Evolutionary conservation across 2,113 vertebrate species (phyloP).

Genomic region (Haemorhous mexicanus): DNA sequence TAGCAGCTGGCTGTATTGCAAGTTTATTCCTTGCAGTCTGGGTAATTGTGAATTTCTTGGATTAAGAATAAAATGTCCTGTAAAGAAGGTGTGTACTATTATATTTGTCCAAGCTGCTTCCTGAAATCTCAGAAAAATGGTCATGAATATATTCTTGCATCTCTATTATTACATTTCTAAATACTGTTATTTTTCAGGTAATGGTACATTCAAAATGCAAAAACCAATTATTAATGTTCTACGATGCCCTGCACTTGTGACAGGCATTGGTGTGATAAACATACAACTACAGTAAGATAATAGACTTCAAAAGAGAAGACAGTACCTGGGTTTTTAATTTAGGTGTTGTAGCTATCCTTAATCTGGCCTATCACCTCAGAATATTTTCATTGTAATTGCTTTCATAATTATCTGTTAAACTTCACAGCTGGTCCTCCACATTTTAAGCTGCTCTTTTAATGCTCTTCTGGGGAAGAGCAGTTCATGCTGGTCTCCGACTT

Average conservation of each 20-base stretch:
- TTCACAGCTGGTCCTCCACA: not conserved
- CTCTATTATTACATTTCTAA: not conserved
- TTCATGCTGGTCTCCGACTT: not conserved
- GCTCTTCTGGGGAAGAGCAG: not conserved
- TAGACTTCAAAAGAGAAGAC: not conserved
- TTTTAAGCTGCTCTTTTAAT: not conserved
- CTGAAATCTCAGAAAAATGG: not conserved
- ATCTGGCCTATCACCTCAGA: not conserved
- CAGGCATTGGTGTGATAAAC: not conserved
- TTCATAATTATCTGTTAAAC: not conserved
- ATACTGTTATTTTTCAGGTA: not conserved
- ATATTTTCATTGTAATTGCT: not conserved
- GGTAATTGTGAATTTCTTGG: not conserved
- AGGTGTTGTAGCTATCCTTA: not conserved
- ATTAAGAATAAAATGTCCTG: not conserved
- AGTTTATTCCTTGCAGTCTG: not conserved
- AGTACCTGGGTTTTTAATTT: not conserved
- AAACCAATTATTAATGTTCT: not conserved
- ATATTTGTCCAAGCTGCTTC: not conserved
- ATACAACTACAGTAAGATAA: not conserved
- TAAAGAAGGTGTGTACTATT: not conserved
- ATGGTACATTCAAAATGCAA: not conserved
- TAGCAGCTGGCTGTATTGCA: not conserved
- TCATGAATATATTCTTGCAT: not conserved
- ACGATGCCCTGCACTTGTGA: not conserved